Evolutionary conservation across 2,888 invertebrate genomes (phyloP), one percentile per base, ranked within the genome.

Genomic region (Esperia sulphurella): DNA sequence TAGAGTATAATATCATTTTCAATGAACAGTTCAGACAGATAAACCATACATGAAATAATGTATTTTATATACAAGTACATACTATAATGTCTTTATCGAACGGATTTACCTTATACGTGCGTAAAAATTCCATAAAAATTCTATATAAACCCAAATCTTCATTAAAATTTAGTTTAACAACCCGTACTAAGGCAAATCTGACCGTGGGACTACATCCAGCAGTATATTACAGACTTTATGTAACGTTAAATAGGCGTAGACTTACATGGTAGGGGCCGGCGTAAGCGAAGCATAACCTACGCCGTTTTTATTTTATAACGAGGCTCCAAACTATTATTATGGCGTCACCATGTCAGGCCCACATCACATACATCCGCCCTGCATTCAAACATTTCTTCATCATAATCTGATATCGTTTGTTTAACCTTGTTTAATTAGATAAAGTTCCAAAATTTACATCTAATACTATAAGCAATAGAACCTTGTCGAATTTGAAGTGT

Each of bases 321-420:
- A 86, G 80, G 71, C 70, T 66, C 69, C 71, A 71, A 74, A 78
- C 86, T 83, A 79, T 88, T 81, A 88, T 87, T 87, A 88, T 72
- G 63, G 75, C 86, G 83, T 89, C 86, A 83, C 76, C 66, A 56
- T 79, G 86, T 86, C 88, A 86, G 71, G 75, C 85, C 83, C 75
- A 79, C 79, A 82, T 88, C 86, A 88, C 70, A 62, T 58, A 80
- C 83, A 86, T 87, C 85, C 88, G 86, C 83, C 83, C 80, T 71
- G 71, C 71, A 79, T 75, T 69, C 76, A 69, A 65, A 72, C 71
- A 71, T 71, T 69, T 63, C 65, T 63, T 68, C 61, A 68, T 65
- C 57, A 79, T 69, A 79, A 84, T 81, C 79, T 73, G 75, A 80
- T 75, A 79, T 69, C 70, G 68, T 77, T 76, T 77, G 72, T 76